Base-by-base conservation (phyloP, 2,797 vertebrate species). In the Anas bahamensis region DNA sequence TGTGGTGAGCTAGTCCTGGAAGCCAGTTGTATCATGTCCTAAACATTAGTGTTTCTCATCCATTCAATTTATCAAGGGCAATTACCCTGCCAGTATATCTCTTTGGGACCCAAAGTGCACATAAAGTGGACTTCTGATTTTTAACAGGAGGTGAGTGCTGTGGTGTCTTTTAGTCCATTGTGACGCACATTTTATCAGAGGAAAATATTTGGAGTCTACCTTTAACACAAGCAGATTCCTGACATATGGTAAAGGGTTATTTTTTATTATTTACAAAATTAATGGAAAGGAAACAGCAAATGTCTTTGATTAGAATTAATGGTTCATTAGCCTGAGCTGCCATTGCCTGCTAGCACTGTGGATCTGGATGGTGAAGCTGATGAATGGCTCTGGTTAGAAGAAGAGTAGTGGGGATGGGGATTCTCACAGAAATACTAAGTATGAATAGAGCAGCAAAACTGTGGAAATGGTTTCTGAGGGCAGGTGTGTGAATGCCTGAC, bases 281-380 rank as follows among this genome's bases (percentile, higher is more conserved):
- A 88, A 90, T 83, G 66, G 75, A 17, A 83, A 89, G 68, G 66
- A 69, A 89, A 42, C 65, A 52, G 14, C 61, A 29, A 60, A 44
- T 44, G 59, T 17, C 77, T 94, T 83, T 93, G 75, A 95, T 95
- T 75, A 91, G 92, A 88, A 93, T 78, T 72, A 93, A 86, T 86
- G 74, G 66, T 63, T 92, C 88, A 76, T 94, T 94, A 95, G 71
- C 44, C 46, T 77, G 82, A 73, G 73, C 72, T 87, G 85, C 65
- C 90, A 81, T 68, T 29, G 31, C 80, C 59, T 81, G 70, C 83
- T 70, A 63, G 53, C 42, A 15, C 39, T 41, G 50, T 70, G 71
- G 57, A 50, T 75, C 55, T 86, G 81, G 66, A n/a, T 39, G 59
- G 66, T 1, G 41, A 57, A 66, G 57, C 1, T 86, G 79, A 88